These are phyloP conservation scores for Microctenopoma steveboyesi DNA, from an alignment of 2,797 vertebrate genomes.

Conservation along the genomic window DNA sequence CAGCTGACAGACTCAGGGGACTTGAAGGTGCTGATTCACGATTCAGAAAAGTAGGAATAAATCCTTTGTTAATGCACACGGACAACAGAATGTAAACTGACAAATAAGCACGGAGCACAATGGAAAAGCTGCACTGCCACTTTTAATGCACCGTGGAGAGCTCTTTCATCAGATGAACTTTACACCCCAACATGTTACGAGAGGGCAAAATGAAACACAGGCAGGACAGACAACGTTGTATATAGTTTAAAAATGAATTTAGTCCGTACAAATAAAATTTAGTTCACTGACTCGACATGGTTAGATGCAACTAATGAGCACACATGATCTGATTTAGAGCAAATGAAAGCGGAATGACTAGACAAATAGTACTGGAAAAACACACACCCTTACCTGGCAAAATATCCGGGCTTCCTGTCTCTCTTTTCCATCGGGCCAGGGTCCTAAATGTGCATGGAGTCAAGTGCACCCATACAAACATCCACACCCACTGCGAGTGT, in stretches of 20 bases:
- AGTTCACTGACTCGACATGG: background rate
- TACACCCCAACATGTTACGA: background rate
- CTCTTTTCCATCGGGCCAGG: constrained; percentile 81
- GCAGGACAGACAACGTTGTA: too few species aligned
- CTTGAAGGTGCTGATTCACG: background rate
- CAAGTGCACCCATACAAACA: constrained; percentile 50
- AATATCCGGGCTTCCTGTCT: constrained; percentile 84
- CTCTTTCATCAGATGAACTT: background rate
- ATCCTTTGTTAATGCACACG: constrained; percentile 7
- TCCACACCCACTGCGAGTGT: constrained; percentile 30
- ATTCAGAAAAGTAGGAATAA: constrained; percentile 1
- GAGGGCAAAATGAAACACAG: background rate
- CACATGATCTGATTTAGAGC: background rate
- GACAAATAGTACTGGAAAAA: background rate
- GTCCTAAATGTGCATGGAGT: constrained; percentile 57
- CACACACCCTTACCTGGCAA: constrained; percentile 77
- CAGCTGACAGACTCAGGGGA: constrained; percentile 17
- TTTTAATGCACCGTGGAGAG: background rate
- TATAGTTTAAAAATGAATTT: background rate
- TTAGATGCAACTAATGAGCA: background rate
- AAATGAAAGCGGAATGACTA: background rate
- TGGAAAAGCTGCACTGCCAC: constrained; percentile 1
- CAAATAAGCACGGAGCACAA: background rate
- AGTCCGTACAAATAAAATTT: background rate
- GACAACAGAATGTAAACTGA: background rate